Percentiles rank a stretch among this genome's conserved stretches.
phyloP scores from a whole-genome alignment of 1,140 invertebrate species.

The Mizuhopecten yessoensis region DNA sequence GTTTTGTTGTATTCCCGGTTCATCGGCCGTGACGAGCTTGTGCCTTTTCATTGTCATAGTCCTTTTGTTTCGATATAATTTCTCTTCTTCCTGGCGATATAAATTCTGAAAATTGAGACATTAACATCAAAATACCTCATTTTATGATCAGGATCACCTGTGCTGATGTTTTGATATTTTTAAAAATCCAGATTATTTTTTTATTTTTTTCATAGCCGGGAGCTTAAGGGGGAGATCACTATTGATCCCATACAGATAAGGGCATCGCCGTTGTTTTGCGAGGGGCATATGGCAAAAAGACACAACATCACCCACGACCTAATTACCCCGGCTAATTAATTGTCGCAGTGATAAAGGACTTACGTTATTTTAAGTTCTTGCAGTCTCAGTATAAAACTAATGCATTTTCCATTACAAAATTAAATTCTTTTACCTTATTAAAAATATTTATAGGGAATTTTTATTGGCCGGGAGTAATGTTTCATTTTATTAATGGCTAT shows the following conservation, averaged over 20 bases:
- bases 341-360: slow-evolving; percentile 4
- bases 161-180: background rate
- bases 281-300: slow-evolving; percentile 37
- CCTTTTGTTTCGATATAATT: background rate
- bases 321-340: slow-evolving; percentile 35
- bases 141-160: background rate
- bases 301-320: slow-evolving; percentile 13
- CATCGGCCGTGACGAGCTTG: background rate
- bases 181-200: background rate
- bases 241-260: background rate
- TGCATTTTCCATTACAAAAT: slow-evolving; percentile 39
- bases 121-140: background rate
- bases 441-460: slow-evolving; percentile 29
- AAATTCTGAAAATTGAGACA: background rate
- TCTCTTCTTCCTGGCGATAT: background rate
- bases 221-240: background rate
- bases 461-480: background rate
- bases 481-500: background rate
- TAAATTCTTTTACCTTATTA: slow-evolving; percentile 9
- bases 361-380: background rate
- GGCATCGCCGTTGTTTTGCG: background rate
- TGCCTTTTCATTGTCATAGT: background rate
- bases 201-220: background rate
- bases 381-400: background rate
- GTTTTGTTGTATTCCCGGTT: slow-evolving; percentile 5